Evolutionary conservation across 2,888 invertebrate genomes (phyloP).

Genomic region (Dysmachus trigonus): DNA sequence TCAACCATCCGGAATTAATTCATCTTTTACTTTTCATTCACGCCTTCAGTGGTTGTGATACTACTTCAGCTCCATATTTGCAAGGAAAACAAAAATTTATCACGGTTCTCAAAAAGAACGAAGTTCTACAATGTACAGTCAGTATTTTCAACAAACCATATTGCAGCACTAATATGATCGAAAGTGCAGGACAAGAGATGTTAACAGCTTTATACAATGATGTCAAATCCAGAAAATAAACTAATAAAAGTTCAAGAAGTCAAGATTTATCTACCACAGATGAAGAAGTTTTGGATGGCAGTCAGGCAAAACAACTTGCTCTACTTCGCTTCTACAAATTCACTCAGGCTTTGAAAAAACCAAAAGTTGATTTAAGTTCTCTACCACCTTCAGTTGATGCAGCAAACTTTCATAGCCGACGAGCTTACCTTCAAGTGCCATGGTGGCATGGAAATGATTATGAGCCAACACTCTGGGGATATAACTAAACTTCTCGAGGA

Average conservation of each 20-base stretch:
- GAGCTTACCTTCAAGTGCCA: constrained; percentile 6
- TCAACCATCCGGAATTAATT: not conserved
- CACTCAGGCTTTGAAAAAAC: not conserved
- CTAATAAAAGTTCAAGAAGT: too few species aligned
- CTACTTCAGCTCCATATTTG: constrained; percentile 20
- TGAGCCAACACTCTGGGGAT: not conserved
- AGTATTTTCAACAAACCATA: not conserved
- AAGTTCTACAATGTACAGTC: not conserved
- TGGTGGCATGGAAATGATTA: not conserved
- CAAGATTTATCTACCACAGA: too few species aligned
- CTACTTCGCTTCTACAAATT: not conserved
- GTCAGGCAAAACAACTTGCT: not conserved
- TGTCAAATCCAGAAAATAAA: not conserved
- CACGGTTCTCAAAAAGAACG: not conserved
- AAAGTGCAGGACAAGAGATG: not conserved
- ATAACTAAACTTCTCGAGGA: not conserved
- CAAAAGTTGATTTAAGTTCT: not conserved
- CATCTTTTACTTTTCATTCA: constrained; percentile 16
- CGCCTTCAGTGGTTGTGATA: constrained; percentile 37
- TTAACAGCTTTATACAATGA: not conserved
- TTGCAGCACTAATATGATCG: not conserved
- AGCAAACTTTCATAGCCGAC: not conserved
- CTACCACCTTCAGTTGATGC: not conserved
- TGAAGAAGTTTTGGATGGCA: not conserved
- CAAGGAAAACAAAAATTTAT: not conserved